These are phyloP conservation scores for Passer montanus DNA, from an alignment of 2,113 vertebrate species.

Conservation along the genomic window DNA sequence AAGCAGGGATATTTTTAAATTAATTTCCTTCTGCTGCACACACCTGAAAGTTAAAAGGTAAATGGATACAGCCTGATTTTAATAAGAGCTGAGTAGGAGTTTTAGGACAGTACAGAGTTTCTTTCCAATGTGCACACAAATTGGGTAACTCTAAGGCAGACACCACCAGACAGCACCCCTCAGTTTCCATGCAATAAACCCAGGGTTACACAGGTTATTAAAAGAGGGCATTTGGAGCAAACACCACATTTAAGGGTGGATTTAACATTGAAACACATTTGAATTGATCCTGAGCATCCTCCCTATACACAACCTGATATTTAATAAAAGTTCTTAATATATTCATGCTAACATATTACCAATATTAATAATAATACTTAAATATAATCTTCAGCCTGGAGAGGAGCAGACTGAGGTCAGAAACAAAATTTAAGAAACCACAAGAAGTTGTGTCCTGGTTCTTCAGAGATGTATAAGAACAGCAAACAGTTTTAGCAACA, in stretches of 20 bases:
- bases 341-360: not conserved
- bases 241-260: not conserved
- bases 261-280: not conserved
- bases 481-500: not conserved
- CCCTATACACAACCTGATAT: not conserved
- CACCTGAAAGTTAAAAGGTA: slow-evolving; percentile 17
- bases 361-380: not conserved
- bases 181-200: not conserved
- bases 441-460: not conserved
- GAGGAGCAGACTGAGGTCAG: not conserved
- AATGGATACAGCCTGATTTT: not conserved
- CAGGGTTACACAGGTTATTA: not conserved
- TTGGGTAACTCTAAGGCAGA: not conserved
- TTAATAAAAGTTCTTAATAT: not conserved
- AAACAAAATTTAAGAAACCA: not conserved
- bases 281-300: not conserved
- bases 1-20: slow-evolving; percentile 21
- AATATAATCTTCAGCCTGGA: not conserved
- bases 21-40: slow-evolving; percentile 11
- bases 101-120: not conserved
- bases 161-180: not conserved
- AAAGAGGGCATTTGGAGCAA: not conserved
- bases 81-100: not conserved
- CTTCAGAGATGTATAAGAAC: not conserved
- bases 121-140: not conserved